Base-by-base conservation (phyloP, 2,797 vertebrate genomes). In the Hylomyscus alleni region DNA sequence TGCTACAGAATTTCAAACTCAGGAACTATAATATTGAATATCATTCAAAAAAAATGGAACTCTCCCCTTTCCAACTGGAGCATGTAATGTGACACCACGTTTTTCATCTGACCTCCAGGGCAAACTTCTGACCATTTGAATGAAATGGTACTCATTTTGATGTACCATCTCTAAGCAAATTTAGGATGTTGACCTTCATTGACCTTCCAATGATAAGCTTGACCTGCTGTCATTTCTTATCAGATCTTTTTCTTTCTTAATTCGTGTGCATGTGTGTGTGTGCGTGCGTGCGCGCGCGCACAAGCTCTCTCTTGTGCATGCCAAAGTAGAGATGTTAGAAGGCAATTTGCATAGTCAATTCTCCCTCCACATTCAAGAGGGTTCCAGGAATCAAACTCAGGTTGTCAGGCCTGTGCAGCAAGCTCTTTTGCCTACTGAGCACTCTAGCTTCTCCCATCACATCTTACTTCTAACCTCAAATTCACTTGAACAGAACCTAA, bases 401-500 rank as follows among this genome's bases (percentile, higher is more conserved):
- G 58, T 20, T n/a, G 67, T n/a, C 31, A 67, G 4, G 67, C 31
- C 6, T n/a, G 67, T n/a, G 67, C 67, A 69, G 67, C 40, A 84
- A 84, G 37, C 29, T 31, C 26, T 15, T 65, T 47, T 47, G 12
- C 40, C 82, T 65, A 20, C 58, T 34, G 58, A 84, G 15, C 58
- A 44, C 29, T 47, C 52, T 52, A 95, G 24, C 67, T 56, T 31
- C 47, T 96, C 78, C 77, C 31, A 86, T 58, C 47, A 88, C n/a
- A 47, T 86, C 56, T 95, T 86, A 34, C 37, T 95, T 90, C 60
- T 95, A 89, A 83, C 50, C 37, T 94, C 86, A 62, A 95, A 93
- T 83, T 90, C n/a, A 95, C 83, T 95, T 89, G 50, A 86, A 97
- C 65, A 89, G 78, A 96, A 95, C 29, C 22, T 91, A 95, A 97